Conservation (phyloP, 1,140 invertebrate genomes). For the Artemia franciscana region DNA sequence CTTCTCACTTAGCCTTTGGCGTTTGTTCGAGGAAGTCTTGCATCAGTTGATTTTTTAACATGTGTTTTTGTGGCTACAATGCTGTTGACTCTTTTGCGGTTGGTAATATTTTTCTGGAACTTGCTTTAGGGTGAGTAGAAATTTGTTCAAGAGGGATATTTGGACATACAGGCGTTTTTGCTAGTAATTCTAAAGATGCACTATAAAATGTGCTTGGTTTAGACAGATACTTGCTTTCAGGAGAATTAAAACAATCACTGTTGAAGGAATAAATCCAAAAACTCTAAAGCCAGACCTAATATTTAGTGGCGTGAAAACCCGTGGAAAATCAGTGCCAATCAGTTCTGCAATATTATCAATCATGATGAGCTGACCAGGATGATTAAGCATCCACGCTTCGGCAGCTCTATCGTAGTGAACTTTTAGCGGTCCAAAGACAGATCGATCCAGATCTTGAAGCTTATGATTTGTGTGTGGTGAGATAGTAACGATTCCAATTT, state of each 20-base stretch:
- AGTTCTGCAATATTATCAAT: constrained; percentile 12
- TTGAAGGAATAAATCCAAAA: constrained; percentile 13
- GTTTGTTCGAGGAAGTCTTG: not conserved
- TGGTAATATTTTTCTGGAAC: not conserved
- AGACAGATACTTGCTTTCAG: not conserved
- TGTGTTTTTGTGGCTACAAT: not conserved
- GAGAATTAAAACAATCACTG: constrained; percentile 4
- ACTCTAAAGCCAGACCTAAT: constrained; percentile 13
- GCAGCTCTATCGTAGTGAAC: constrained; percentile 17
- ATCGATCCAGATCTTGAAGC: constrained; percentile 18
- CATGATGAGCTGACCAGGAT: constrained; percentile 12
- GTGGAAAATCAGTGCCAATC: constrained; percentile 9
- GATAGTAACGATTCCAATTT: constrained; percentile 17
- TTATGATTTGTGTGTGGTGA: constrained; percentile 17
- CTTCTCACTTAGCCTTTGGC: not conserved
- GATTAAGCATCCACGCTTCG: constrained; percentile 13
- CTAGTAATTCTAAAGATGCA: not conserved
- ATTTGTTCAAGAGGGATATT: not conserved
- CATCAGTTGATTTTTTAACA: not conserved
- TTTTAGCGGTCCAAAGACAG: constrained; percentile 16
- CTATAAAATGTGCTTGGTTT: not conserved
- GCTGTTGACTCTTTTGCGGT: not conserved
- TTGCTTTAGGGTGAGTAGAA: not conserved
- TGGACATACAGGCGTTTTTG: not conserved
- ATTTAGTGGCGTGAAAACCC: constrained; percentile 5